Percentiles rank a stretch among this genome's conserved stretches.
Evolutionary conservation across 2,113 vertebrate species (phyloP).

Genomic region (Onychostruthus taczanowskii): DNA sequence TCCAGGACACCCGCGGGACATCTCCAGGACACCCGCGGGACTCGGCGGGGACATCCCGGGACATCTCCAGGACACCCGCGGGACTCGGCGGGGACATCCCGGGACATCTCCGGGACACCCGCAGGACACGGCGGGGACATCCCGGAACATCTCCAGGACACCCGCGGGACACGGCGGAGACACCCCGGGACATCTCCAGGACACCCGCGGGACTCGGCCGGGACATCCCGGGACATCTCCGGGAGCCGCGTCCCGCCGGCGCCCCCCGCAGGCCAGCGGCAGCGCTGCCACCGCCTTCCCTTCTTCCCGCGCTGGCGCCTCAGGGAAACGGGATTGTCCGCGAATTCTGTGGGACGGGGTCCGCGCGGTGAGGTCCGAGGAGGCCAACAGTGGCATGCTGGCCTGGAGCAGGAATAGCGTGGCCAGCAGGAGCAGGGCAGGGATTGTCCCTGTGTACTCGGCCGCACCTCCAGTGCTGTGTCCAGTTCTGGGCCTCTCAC

Average conservation of each 20-base stretch:
- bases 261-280: not conserved
- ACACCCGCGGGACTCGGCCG: not conserved
- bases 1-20: not conserved
- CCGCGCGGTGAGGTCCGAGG: not conserved
- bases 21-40: not conserved
- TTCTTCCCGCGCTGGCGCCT: rapidly evolving
- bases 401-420: not conserved
- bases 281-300: not conserved
- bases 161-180: not conserved
- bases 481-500: not conserved
- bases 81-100: too few relatives aligned
- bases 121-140: not conserved
- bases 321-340: not conserved
- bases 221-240: not conserved
- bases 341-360: not conserved
- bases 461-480: not conserved
- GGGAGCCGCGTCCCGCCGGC: not conserved
- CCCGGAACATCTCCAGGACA: rapidly evolving
- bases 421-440: not conserved
- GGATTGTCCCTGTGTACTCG: not conserved
- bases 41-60: not conserved
- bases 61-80: too few relatives aligned
- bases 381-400: not conserved
- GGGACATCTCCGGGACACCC: not conserved
- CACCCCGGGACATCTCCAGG: rapidly evolving